Evolutionary conservation across 2,113 vertebrate genomes (phyloP), one percentile per base, ranked within the genome.

Genomic region (Ahaetulla prasina): DNA sequence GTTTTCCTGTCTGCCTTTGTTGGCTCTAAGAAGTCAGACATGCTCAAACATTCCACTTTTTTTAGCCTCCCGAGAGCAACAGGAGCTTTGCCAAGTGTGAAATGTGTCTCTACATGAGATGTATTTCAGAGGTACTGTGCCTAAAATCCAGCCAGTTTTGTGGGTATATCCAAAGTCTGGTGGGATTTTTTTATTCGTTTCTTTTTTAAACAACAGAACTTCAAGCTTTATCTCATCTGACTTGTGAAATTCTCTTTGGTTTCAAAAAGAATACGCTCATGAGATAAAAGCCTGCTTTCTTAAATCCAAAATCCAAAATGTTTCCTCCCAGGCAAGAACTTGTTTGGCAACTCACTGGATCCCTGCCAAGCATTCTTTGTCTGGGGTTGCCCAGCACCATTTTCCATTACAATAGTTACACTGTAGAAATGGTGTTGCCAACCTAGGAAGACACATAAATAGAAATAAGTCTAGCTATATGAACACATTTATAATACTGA

Each of bases 401-500:
- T 87, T 94, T 94, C 94, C 85, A 87, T 0, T 0, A 53, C 45
- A 7, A 23, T 89, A 1, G 80, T 93, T 93, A 84, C 63, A 68
- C 63, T 68, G 63, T 23, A 88, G 74, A 39, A 43, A 55, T 86
- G 45, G 68, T 93, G 57, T 57, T 94, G 90, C 57, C 90, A 93
- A 10, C 54, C 54, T 89, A 20, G 92, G 88, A 92, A 90, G 52
- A 55, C 25, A 91, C 74, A 87, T 30, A 91, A 92, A 92, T 23
- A 2, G 91, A 94, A 93, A 92, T 95, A 93, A 87, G 84, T 90
- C n/a, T 63, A 92, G 12, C 25, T 89, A 16, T 54, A 47, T 91
- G 88, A 86, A 85, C 35, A 63, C 60, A 92, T 95, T 93, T 94
- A 89, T 35, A 92, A 92, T 43, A 74, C 47, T 25, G 50, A 53